A percentile compares a stretch with the other conserved stretches of the same genome.
Evolutionary conservation across 2,888 invertebrate genomes (phyloP).

Genomic region (Aricia artaxerxes): DNA sequence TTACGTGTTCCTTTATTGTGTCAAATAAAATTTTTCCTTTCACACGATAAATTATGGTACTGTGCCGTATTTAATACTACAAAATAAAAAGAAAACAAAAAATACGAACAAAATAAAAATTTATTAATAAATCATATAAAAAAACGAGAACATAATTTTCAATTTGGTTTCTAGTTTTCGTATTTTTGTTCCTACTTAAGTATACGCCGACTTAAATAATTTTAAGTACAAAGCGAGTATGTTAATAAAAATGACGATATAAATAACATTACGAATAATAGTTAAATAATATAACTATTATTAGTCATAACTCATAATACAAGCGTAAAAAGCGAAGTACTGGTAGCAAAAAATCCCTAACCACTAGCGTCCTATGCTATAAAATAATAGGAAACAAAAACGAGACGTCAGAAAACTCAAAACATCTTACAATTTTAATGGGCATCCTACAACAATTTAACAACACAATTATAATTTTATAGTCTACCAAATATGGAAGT

Average conservation of each 20-base stretch:
- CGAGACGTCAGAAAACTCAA: background rate
- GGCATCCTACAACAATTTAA: background rate
- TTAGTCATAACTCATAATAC: background rate
- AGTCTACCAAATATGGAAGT: background rate
- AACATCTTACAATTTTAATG: background rate
- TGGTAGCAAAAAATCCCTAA: background rate
- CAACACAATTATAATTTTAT: background rate
- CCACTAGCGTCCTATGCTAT: background rate
- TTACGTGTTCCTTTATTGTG: too few relatives aligned
- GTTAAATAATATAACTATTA: too few relatives aligned
- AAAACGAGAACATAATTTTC: background rate
- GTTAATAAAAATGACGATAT: background rate
- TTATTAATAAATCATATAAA: constrained; percentile 26
- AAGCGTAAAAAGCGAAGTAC: background rate
- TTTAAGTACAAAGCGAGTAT: constrained; percentile 26
- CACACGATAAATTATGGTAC: too few relatives aligned
- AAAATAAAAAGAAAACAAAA: constrained; percentile 17
- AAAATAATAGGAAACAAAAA: background rate
- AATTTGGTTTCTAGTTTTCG: constrained; percentile 18
- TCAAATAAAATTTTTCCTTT: too few relatives aligned
- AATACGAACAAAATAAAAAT: constrained; percentile 6
- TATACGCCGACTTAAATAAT: constrained; percentile 20
- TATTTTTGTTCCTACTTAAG: constrained; percentile 9
- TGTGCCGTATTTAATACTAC: background rate
- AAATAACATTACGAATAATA: background rate